Base-by-base conservation (phyloP, 1,140 invertebrate genomes). In the Papilio glaucus region DNA sequence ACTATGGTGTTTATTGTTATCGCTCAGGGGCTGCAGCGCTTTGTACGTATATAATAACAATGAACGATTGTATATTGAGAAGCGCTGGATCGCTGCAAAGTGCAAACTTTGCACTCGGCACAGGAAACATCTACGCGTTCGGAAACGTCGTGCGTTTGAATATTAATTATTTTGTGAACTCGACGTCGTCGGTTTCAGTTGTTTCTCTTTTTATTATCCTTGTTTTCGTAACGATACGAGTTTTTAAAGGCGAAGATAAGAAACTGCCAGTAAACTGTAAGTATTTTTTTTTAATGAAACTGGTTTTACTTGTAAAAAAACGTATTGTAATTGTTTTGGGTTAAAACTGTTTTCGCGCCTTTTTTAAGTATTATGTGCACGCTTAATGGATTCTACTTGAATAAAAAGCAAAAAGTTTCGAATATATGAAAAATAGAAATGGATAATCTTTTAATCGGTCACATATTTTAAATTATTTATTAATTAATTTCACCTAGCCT, bases 21-120 rank as follows among this genome's bases (percentile, higher is more conserved):
- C 18, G 3, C 8, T 37, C 29, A 5, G 41, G 10, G 18, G 26
- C 24, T 45, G 24, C 65, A 68, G 65, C 65, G 65, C 65, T 68
- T 68, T 42, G 15, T 29, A 10, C 15, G 1, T 37, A n/a, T n/a
- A 45, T 24, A 26, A 29, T 33, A 68, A 24, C 4, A 29, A 26
- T 68, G 7, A n/a, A 68, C 41, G 13, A n/a, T 42, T 24, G 12
- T 45, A 45, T 68, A 45, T 21, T 45, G 18, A 0, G 3, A n/a
- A 68, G 65, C 65, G 38, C 41, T 68, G 65, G 0, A 24, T 13
- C 24, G 65, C 65, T 68, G 6, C 24, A 5, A 26, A 10, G 4
- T 0, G 10, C 4, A 68, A 24, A 68, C 13, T 45, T 68, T 68
- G 65, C 65, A 68, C 65, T 45, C 65, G 65, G 65, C 65, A 41